A percentile compares a stretch with the other conserved stretches of the same genome.
Evolutionary conservation across 2,113 vertebrate genomes (phyloP).

Genomic region (Willisornis vidua): DNA sequence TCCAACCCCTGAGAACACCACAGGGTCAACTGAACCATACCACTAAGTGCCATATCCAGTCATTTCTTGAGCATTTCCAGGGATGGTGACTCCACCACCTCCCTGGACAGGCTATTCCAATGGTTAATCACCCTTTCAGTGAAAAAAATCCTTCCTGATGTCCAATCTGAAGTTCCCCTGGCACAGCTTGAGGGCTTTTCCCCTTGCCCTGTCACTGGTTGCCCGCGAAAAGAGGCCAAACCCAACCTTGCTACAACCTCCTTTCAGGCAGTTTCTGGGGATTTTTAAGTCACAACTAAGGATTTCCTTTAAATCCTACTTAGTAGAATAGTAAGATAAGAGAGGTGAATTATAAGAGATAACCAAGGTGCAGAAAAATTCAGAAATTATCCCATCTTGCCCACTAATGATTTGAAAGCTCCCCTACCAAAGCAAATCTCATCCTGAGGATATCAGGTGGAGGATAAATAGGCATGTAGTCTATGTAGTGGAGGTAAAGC

Average conservation of each 20-base stretch:
- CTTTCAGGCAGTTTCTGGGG: background rate
- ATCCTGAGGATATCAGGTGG: background rate
- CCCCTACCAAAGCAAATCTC: background rate
- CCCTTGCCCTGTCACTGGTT: background rate
- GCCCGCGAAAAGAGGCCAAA: background rate
- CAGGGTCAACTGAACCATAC: background rate
- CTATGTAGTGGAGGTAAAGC: background rate
- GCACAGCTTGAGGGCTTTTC: background rate
- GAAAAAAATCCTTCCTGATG: background rate
- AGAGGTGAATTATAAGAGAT: background rate
- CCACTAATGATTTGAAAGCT: background rate
- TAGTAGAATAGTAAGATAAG: background rate
- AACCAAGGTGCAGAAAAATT: background rate
- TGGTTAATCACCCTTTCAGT: background rate
- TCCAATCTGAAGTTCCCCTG: background rate
- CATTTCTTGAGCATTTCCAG: background rate
- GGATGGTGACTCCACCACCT: background rate
- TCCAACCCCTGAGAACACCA: background rate
- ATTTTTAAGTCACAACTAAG: background rate
- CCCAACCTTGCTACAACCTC: background rate
- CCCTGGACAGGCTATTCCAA: background rate
- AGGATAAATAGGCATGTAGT: background rate
- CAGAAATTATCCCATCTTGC: background rate
- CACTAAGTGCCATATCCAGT: background rate
- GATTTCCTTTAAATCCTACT: background rate